A percentile compares a stretch with the other conserved stretches of the same genome.
Evolutionary conservation across 2,113 vertebrate species (phyloP).

Genomic region (Dicerorhinus sumatrensis): DNA sequence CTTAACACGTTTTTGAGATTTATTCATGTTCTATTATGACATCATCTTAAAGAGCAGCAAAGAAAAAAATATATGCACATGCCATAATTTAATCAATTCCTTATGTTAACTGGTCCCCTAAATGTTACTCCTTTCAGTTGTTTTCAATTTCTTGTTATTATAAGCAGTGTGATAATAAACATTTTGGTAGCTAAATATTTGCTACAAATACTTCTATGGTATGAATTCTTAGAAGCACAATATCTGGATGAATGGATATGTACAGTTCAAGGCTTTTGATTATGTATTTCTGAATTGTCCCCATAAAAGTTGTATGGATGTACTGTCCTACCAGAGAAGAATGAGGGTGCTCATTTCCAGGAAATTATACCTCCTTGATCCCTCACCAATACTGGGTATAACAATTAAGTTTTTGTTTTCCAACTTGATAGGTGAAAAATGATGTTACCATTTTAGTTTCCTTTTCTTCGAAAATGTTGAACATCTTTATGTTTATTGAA

Average conservation of each 20-base stretch:
- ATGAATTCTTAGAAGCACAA: not conserved
- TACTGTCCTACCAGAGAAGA: not conserved
- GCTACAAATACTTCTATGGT: not conserved
- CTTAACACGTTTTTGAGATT: not conserved
- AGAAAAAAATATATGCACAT: not conserved
- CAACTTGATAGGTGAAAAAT: not conserved
- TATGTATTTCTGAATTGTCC: constrained; percentile 20
- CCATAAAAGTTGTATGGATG: not conserved
- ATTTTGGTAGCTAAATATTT: not conserved
- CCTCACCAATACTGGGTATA: not conserved
- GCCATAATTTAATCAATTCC: not conserved
- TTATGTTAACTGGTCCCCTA: not conserved
- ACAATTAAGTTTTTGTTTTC: constrained; percentile 24
- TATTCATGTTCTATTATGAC: constrained; percentile 12
- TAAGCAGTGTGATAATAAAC: not conserved
- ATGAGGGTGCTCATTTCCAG: not conserved
- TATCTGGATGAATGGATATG: not conserved
- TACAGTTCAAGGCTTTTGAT: not conserved
- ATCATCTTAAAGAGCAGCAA: constrained; percentile 8
- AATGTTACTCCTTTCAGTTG: constrained; percentile 1
- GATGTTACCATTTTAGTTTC: not conserved
- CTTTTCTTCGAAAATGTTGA: constrained; percentile 18
- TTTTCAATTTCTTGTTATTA: constrained; percentile 5
- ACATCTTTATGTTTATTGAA: constrained; percentile 1
- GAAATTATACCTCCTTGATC: not conserved